Base-by-base conservation (phyloP, 2,797 vertebrate species). In the Amblyraja radiata region DNA sequence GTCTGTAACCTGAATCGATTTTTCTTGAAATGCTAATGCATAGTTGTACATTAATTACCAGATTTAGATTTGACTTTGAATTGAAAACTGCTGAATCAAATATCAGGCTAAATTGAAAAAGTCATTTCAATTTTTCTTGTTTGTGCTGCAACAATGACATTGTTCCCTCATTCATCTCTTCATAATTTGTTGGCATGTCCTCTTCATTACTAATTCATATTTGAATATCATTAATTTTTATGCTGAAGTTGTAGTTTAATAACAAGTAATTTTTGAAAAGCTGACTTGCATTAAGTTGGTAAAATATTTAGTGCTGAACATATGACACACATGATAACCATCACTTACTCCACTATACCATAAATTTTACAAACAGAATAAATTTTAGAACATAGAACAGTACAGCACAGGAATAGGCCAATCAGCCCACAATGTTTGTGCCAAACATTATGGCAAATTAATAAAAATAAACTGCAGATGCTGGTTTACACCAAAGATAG, bases 221-320 rank as follows among this genome's bases (percentile, higher is more conserved):
- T 71, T 71, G n/a, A 16, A 36, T 13, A 88, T 36, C 61, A 90
- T 90, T 71, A 90, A 71, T 9, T 28, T 28, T 71, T 32, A 28
- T 71, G 36, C 21, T 58, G 58, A 25, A 90, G 36, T 36, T 73
- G 10, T 23, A 23, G 71, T 68, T 90, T 39, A 46, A 10, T 25
- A 32, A 90, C 25, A 36, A 68, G 13, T n/a, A 23, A 65, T 63
- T 90, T 90, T 90, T 90, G n/a, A 90, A 71, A 73, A 39, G 88
- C 21, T 84, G 58, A 90, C 39, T 84, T 25, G 46, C 81, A 16
- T 61, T 61, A 61, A 10, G 25, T 13, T 21, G 36, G 9, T 14
- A 71, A 39, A 71, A 71, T 71, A 68, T 88, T 32, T 71, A 39
- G 32, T 39, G n/a, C 28, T 71, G 23, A 90, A 71, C 65, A 18